phyloP scores from a whole-genome alignment of 2,797 vertebrate genomes.

The Melanotaenia trifasciata region DNA sequence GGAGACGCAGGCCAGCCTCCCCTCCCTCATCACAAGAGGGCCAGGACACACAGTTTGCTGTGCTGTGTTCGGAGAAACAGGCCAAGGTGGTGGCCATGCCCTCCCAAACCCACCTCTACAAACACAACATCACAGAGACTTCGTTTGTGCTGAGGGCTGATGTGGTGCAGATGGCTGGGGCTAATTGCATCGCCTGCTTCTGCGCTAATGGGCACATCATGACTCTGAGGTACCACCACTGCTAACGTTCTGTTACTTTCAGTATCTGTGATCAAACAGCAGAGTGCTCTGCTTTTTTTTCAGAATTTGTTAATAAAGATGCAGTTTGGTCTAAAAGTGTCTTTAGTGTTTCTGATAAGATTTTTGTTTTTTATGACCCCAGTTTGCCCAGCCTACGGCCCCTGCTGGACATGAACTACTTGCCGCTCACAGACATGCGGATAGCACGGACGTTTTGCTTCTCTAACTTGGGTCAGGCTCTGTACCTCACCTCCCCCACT shows the following conservation, averaged over 20 bases:
- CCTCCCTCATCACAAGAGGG: slow-evolving; percentile 92
- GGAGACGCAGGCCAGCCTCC: slow-evolving; percentile 89
- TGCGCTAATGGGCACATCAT: slow-evolving; percentile 99
- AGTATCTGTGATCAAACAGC: background rate
- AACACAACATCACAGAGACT: slow-evolving; percentile 96
- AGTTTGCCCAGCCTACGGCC: slow-evolving; percentile 97
- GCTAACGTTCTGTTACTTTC: background rate
- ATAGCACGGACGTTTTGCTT: slow-evolving; percentile 99
- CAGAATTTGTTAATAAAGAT: background rate
- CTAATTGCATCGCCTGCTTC: slow-evolving; percentile 96
- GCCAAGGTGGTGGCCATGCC: slow-evolving; percentile 95
- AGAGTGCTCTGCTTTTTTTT: background rate
- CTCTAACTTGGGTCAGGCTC: slow-evolving; percentile 95
- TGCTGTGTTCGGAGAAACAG: slow-evolving; percentile 98
- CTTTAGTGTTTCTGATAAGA: background rate
- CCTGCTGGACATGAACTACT: slow-evolving; percentile 94
- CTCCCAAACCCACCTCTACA: slow-evolving; percentile 90
- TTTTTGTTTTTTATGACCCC: slow-evolving; percentile 15
- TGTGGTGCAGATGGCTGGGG: slow-evolving; percentile 88
- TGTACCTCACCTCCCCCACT: slow-evolving; percentile 95
- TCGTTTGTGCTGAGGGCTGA: slow-evolving; percentile 96
- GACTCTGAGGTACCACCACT: slow-evolving; percentile 91
- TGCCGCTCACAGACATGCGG: slow-evolving; percentile 98
- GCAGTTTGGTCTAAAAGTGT: background rate
- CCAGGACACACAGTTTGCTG: slow-evolving; percentile 91